Conservation (phyloP, 2,888 invertebrate species). For the Gnatocerus cornutus region DNA sequence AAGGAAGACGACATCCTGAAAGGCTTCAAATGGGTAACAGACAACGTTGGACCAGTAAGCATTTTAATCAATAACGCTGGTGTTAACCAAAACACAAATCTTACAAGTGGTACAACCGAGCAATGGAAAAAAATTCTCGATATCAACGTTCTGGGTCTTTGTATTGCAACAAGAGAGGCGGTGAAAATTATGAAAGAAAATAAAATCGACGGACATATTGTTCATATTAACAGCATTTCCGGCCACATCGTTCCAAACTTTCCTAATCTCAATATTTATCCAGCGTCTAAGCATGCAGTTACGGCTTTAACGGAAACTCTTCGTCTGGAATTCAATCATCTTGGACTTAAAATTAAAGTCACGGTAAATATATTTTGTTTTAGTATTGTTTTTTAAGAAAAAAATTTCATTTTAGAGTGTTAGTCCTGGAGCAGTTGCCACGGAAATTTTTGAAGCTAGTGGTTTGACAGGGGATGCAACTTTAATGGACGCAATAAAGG, state of each 20-base stretch:
- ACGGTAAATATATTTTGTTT: slow-evolving; percentile 28
- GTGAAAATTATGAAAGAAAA: slow-evolving; percentile 58
- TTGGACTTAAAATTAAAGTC: slow-evolving; percentile 48
- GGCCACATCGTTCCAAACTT: slow-evolving; percentile 58
- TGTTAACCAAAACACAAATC: background rate
- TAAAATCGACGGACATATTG: slow-evolving; percentile 61
- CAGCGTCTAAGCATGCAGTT: slow-evolving; percentile 54
- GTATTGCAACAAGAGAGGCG: slow-evolving; percentile 60
- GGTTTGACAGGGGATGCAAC: slow-evolving; percentile 31
- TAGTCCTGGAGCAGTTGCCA: slow-evolving; percentile 49
- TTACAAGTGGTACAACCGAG: slow-evolving; percentile 18
- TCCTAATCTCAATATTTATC: slow-evolving; percentile 54
- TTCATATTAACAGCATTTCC: slow-evolving; percentile 62
- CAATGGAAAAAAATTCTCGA: slow-evolving; percentile 50
- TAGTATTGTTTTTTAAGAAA: too few species aligned
- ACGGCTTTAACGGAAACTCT: slow-evolving; percentile 53
- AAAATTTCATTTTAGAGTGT: slow-evolving; percentile 50
- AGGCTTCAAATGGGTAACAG: slow-evolving; percentile 47
- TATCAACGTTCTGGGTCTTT: slow-evolving; percentile 53
- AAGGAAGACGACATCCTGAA: background rate
- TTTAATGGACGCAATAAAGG: slow-evolving; percentile 33
- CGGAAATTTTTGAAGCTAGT: slow-evolving; percentile 42
- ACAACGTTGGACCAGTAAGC: slow-evolving; percentile 49
- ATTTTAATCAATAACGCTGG: slow-evolving; percentile 53
- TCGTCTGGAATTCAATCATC: slow-evolving; percentile 47